Conservation (phyloP, 2,797 vertebrate species). For the Poecile montanus region DNA sequence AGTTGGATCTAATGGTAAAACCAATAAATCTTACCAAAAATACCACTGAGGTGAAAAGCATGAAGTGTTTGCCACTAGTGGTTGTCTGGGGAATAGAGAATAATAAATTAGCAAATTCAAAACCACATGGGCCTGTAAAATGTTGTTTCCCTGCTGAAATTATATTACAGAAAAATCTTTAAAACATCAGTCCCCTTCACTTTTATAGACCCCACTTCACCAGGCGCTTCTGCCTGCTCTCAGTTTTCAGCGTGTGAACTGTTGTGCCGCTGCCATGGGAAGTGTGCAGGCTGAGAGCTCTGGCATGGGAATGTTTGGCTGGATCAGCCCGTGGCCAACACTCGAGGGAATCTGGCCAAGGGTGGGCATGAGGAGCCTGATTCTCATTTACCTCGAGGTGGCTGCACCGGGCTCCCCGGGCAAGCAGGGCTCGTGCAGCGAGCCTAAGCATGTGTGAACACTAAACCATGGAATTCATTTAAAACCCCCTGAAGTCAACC, state of each 20-base stretch:
- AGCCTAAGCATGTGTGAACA: not conserved
- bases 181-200: not conserved
- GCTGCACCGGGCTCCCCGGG: not conserved
- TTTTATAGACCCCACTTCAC: not conserved
- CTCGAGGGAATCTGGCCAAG: constrained; percentile 24
- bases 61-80: not conserved
- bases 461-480: not conserved
- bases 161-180: not conserved
- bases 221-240: not conserved
- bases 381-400: not conserved
- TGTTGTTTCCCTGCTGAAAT: constrained; percentile 4
- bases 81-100: constrained; percentile 2
- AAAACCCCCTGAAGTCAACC: not conserved
- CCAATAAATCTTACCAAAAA: constrained; percentile 29
- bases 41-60: not conserved
- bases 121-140: constrained; percentile 26
- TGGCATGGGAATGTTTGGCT: not conserved
- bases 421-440: not conserved
- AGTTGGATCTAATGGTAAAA: not conserved
- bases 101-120: constrained; percentile 27
- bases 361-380: not conserved
- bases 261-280: not conserved
- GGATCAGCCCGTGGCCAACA: not conserved
- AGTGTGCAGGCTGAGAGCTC: not conserved
- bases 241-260: not conserved